Evolutionary conservation across 1,140 invertebrate species (phyloP), one percentile per base, ranked within the genome.

Genomic region (Zaprionus kolodkinae): DNA sequence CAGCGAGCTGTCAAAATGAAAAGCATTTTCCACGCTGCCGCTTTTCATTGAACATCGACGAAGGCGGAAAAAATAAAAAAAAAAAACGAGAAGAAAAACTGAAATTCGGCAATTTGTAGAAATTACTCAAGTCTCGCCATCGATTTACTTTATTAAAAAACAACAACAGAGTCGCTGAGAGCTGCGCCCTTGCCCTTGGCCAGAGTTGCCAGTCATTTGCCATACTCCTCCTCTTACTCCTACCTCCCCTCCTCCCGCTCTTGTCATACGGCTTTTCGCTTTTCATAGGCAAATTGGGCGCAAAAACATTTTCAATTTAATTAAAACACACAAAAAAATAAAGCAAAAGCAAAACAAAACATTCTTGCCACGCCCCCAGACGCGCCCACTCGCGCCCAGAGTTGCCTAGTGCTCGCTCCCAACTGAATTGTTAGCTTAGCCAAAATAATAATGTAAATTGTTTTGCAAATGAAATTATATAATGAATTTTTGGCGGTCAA

Each of bases 71-170:
- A 56, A 56, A n/a, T n/a, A n/a, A 21, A 21, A 21, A 21, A 2
- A 2, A 21, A 21, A 21, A 21, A 1, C 21, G 21, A 21, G 21
- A 21, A 21, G 21, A 21, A 56, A 35, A 56, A 35, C 40, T 45
- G 40, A 43, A 63, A 63, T n/a, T 15, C 13, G 70, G 81, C 85
- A 88, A 85, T 88, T 88, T 85, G 85, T 79, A 81, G 81, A 90
- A 75, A 88, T 88, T 89, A 89, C 85, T 72, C 68, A 59, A 78
- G 66, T 72, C 68, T 59, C 59, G 64, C 68, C 68, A 77, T 87
- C 85, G 78, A 85, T 90, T 88, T 89, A 72, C 74, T 88, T 87
- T 87, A 87, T 87, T 88, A 87, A 87, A 87, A 86, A 74, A 33
- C 15, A 48, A 67, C 30, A 60, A 55, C 35, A 62, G n/a, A 30